Evolutionary conservation across 1,140 invertebrate species (phyloP), one percentile per base, ranked within the genome.

Genomic region (Solenopsis fugax): DNA sequence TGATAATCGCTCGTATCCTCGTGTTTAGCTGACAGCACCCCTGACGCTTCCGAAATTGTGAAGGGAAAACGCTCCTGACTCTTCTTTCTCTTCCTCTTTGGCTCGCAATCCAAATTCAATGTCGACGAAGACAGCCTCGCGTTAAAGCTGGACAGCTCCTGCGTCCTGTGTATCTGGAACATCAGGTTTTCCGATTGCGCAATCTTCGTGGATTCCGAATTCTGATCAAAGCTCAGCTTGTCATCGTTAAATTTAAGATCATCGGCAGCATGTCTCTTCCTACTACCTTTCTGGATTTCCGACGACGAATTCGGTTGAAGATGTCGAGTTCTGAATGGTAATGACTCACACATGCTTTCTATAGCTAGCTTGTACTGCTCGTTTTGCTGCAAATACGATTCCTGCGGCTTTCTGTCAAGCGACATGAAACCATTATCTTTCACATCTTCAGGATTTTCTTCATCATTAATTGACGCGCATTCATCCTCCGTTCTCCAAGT

Each of bases 1-100:
- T 18, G 69, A 21, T 16, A 77, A 52, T 64, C 78, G 73, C 37
- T 71, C 72, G n/a, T 5, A 0, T 52, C 21, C 48, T 88, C 78
- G 41, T 56, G 82, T 73, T 84, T 88, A 2, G 54, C 48, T 5
- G 85, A 89, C 6, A 89, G 69, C 12, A 29, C 24, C 65, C 34
- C 85, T 0, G 72, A 72, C 24, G 29, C 89, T 48, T 91, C 90
- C 0, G 92, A 91, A n/a, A 94, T 93, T 18, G 94, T 94, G 54
- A 93, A 94, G 0, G 93, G 92, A 58, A 91, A 93, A 54, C 92
- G 93, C 56, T 94, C 91, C 34, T 92, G 93, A 34, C 73, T 88
- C 52, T 91, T 87, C 78, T 90, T 87, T 69, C 90, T 87, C 29
- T 85, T 75, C 2, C 45, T 88, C 45, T 69, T 84, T 4, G 21